A percentile compares a stretch with the other conserved stretches of the same genome.
Conservation (phyloP, 2,113 vertebrate species). For the Penelope pileata region DNA sequence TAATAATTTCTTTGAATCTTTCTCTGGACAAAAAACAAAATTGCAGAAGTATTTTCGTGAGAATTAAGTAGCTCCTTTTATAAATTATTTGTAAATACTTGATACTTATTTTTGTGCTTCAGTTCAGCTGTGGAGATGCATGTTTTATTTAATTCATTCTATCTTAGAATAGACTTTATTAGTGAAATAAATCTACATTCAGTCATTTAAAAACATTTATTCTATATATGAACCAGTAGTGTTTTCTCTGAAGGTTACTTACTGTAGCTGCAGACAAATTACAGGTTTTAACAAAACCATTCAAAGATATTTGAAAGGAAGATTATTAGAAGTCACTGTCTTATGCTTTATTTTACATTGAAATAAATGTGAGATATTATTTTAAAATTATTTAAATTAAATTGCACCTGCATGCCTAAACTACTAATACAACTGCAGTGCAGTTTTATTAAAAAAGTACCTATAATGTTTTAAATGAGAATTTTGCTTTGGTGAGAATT, state of each 20-base stretch:
- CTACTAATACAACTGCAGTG: background rate
- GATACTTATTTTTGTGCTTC: background rate
- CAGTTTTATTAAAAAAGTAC: background rate
- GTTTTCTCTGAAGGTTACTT: background rate
- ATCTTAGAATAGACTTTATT: background rate
- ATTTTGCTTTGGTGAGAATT: background rate
- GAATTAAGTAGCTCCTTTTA: background rate
- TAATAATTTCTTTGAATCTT: conserved; percentile 80
- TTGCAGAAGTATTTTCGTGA: conserved; percentile 1
- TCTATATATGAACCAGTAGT: background rate
- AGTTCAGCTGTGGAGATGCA: background rate
- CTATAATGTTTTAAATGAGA: background rate
- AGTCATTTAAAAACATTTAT: background rate
- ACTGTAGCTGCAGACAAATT: background rate
- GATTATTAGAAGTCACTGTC: background rate
- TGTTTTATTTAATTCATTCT: background rate
- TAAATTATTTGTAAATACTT: background rate
- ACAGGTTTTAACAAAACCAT: background rate
- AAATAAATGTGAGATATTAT: background rate
- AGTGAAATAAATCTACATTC: background rate
- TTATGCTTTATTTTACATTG: background rate
- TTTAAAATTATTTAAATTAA: background rate
- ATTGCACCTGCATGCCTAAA: background rate
- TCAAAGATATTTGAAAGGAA: background rate
- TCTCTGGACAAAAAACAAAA: conserved; percentile 76